Evolutionary conservation across 2,888 invertebrate genomes (phyloP).

Genomic region (Rotaria sp.): DNA sequence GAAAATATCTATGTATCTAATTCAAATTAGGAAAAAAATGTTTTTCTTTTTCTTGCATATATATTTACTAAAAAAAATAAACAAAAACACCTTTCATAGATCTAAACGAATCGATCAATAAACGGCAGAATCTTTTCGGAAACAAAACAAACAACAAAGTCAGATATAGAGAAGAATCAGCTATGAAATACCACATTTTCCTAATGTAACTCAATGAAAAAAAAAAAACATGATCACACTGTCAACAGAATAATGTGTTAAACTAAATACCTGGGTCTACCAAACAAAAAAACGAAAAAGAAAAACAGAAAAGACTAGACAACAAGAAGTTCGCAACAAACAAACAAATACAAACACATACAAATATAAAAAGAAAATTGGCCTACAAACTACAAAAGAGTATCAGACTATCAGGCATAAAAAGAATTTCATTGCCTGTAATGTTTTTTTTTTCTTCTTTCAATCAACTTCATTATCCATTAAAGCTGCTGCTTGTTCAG

Average conservation of each 20-base stretch:
- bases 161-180: not conserved
- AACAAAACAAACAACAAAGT: not conserved
- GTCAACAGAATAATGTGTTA: not conserved
- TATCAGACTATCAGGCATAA: not conserved
- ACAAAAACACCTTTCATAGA: not conserved
- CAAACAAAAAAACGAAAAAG: too few species aligned
- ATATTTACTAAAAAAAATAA: not conserved
- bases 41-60: not conserved
- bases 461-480: constrained; percentile 17
- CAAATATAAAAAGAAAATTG: not conserved
- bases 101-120: not conserved
- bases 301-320: not conserved
- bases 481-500: constrained; percentile 5
- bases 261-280: not conserved
- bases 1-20: too few species aligned
- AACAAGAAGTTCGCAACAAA: not conserved
- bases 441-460: not conserved
- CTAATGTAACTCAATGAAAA: not conserved
- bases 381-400: not conserved
- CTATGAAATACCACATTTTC: not conserved
- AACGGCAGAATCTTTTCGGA: not conserved
- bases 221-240: not conserved
- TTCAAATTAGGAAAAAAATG: too few species aligned
- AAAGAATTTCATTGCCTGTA: not conserved
- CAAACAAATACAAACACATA: not conserved